A percentile compares a stretch with the other conserved stretches of the same genome.
These are phyloP conservation scores for Rafetus swinhoei DNA, from an alignment of 2,113 vertebrate genomes.

Conservation along the genomic window DNA sequence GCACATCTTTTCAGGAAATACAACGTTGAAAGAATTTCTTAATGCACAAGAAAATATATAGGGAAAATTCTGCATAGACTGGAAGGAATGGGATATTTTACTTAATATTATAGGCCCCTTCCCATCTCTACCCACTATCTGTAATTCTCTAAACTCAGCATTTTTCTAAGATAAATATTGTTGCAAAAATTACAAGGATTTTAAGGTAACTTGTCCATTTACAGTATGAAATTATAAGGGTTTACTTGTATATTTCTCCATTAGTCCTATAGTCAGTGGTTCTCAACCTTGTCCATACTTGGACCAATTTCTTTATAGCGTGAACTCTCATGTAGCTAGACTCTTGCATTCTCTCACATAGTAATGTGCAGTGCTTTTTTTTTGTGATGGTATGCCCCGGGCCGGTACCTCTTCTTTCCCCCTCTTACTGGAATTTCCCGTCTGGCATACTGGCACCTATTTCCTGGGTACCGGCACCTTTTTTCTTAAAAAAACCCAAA, in stretches of 20 bases:
- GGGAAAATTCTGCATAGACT: background rate
- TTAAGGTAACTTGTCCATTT: background rate
- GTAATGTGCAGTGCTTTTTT: background rate
- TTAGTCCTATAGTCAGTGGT: background rate
- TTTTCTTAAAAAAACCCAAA: no score
- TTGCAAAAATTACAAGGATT: background rate
- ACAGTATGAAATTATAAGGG: background rate
- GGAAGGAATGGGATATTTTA: background rate
- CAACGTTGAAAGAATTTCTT: background rate
- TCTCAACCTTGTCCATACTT: background rate
- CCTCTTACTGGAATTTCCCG: no score
- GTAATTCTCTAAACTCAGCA: background rate
- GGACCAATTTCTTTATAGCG: background rate
- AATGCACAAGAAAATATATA: background rate
- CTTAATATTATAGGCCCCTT: background rate
- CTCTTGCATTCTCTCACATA: background rate
- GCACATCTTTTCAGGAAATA: background rate
- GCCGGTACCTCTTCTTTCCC: no score
- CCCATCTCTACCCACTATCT: background rate
- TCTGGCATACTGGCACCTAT: no score
- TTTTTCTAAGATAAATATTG: slow-evolving; percentile 3
- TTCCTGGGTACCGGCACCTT: no score
- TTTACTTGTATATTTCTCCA: background rate
- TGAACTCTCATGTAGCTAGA: background rate
- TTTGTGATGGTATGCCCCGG: no score